phyloP scores from a whole-genome alignment of 1,140 invertebrate species.

The Cyclina sinensis region DNA sequence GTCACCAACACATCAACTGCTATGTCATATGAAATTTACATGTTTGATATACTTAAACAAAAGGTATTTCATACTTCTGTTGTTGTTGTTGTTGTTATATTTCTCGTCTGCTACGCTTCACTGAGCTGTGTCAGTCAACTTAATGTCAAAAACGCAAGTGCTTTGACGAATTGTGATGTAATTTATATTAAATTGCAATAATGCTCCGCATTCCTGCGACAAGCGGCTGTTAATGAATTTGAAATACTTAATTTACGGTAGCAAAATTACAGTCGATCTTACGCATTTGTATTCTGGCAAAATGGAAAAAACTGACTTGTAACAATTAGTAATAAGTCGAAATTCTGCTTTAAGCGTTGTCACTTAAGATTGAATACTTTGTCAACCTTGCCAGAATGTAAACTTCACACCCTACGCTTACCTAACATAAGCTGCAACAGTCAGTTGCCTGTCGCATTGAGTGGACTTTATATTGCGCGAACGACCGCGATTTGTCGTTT shows the following conservation, averaged over 20 bases:
- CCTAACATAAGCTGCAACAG: neutral
- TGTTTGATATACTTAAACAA: neutral
- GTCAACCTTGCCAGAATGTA: neutral
- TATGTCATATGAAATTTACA: neutral
- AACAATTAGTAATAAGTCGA: too few species aligned
- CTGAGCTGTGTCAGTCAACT: neutral
- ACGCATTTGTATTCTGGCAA: too few species aligned
- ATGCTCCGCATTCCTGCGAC: too few species aligned
- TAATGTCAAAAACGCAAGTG: neutral
- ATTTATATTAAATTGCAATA: neutral
- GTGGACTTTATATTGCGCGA: neutral
- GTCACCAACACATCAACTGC: slow-evolving; percentile 1
- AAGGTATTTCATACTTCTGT: too few species aligned
- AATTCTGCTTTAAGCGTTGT: too few species aligned
- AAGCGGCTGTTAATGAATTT: too few species aligned
- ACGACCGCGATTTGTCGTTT: neutral
- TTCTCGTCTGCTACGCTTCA: neutral
- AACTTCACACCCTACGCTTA: neutral
- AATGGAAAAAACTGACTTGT: too few species aligned
- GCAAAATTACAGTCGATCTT: too few species aligned
- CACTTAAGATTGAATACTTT: too few species aligned
- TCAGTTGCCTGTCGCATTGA: neutral
- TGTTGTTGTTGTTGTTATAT: neutral
- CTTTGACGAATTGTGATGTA: neutral
- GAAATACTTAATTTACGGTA: too few species aligned